These are phyloP conservation scores for Varanus salvator DNA, from an alignment of 2,113 vertebrate genomes.

Conservation along the genomic window DNA sequence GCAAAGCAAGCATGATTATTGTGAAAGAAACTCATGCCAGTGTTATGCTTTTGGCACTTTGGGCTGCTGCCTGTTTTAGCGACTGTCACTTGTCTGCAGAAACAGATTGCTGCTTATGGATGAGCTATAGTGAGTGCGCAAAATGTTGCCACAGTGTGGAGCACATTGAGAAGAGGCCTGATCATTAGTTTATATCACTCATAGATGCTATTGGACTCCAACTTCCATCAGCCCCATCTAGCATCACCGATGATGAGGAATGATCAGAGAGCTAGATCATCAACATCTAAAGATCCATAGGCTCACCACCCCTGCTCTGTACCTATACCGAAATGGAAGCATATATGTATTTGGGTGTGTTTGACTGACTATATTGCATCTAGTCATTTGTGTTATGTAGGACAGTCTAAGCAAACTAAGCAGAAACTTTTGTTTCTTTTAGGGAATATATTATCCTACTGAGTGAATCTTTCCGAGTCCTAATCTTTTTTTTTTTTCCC, in stretches of 20 bases:
- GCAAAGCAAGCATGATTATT: not conserved
- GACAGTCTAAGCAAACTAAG: slow-evolving; percentile 9
- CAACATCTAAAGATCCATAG: not conserved
- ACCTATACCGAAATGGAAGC: not conserved
- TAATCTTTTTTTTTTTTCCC: slow-evolving; percentile 44
- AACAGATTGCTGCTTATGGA: not conserved
- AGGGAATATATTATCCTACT: not conserved
- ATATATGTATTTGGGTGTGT: not conserved
- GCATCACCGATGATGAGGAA: not conserved
- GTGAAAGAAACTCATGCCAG: not conserved
- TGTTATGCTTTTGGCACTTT: not conserved
- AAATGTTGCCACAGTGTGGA: not conserved
- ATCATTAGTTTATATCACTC: not conserved
- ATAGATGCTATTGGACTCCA: not conserved
- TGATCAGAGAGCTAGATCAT: not conserved
- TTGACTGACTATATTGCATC: not conserved
- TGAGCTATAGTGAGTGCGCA: not conserved
- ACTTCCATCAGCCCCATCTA: not conserved
- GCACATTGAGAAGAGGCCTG: not conserved
- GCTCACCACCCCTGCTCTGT: not conserved
- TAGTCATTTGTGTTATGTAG: not conserved
- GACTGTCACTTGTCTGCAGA: not conserved
- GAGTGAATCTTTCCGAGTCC: not conserved
- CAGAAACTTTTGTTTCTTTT: slow-evolving; percentile 1
- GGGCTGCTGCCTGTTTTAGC: not conserved